Evolutionary conservation across 1,140 invertebrate genomes (phyloP).

Genomic region (Drosophila virilis): DNA sequence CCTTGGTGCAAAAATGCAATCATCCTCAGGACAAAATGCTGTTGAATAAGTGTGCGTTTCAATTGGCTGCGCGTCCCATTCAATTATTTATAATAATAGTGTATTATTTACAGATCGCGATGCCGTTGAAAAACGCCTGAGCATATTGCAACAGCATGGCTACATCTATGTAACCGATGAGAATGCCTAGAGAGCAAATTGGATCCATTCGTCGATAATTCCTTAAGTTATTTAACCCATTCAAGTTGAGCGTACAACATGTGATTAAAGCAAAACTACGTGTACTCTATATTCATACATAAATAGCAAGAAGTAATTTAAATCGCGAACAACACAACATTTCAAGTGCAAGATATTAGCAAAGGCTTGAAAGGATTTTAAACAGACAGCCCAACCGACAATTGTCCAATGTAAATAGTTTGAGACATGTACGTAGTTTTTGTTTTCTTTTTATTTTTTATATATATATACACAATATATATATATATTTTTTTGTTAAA

Average conservation of each 20-base stretch:
- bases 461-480: conserved; percentile 20
- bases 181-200: conserved; percentile 65
- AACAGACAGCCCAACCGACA: conserved; percentile 30
- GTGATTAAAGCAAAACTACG: conserved; percentile 74
- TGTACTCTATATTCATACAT: conserved; percentile 34
- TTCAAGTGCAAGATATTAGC: conserved; percentile 14
- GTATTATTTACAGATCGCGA: conserved; percentile 90
- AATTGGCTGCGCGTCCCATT: background rate
- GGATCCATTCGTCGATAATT: conserved; percentile 67
- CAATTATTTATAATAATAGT: background rate
- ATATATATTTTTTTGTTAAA: conserved; percentile 47
- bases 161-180: conserved; percentile 90
- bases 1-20: conserved; percentile 95
- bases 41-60: conserved; percentile 93
- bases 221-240: conserved; percentile 73
- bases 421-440: conserved; percentile 61
- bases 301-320: conserved; percentile 59
- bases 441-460: conserved; percentile 47
- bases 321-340: conserved; percentile 16
- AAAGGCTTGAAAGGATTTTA: conserved; percentile 23
- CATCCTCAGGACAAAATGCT: conserved; percentile 92
- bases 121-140: conserved; percentile 95
- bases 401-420: conserved; percentile 78
- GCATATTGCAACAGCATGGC: conserved; percentile 93
- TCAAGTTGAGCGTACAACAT: conserved; percentile 71